Base-by-base conservation (phyloP, 1,140 invertebrate genomes). In the Prorops nasuta region DNA sequence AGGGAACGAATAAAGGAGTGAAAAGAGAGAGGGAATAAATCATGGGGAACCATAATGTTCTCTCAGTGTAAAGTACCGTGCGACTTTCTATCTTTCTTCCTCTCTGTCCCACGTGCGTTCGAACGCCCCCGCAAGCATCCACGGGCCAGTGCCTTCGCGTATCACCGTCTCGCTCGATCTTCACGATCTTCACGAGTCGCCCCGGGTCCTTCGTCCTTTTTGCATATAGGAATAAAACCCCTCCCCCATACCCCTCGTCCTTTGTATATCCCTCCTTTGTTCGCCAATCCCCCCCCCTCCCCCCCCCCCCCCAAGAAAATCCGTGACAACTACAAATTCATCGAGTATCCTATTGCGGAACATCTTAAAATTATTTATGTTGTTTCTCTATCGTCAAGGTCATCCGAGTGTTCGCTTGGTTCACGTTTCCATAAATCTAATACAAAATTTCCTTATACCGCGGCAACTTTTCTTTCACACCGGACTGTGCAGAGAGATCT, bases 111-210 rank as follows among this genome's bases (percentile, higher is more conserved):
- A 19, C 49, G 4, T 28, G 10, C 24, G 4, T 48, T 21, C 58
- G 58, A 62, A 67, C 65, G 64, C 66, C 64, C 64, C 63, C 66
- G 57, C 64, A 59, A 56, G 55, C 51, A 60, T 54, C 60, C 58
- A 63, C 56, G 49, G 58, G 51, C 51, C 58, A 50, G 39, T 46
- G 41, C 53, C 46, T 50, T 49, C 60, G 51, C 56, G 44, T 58
- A 54, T 55, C 41, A 41, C 46, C 43, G 54, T 66, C 64, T 60
- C 46, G 38, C 58, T 67, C 56, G 57, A 49, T 60, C 63, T 60
- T 48, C 65, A 64, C 65, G 67, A 69, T 69, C 61, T 62, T 61
- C 65, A 67, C 66, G 63, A 66, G 63, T 66, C 53, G 65, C 67
- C 61, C 40, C 18, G 34, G 59, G 65, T 51, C 40, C 41, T 37